Percentiles rank a stretch among this genome's conserved stretches.
phyloP scores from a whole-genome alignment of 2,888 invertebrate genomes.

The Nephrotoma guestfalica region DNA sequence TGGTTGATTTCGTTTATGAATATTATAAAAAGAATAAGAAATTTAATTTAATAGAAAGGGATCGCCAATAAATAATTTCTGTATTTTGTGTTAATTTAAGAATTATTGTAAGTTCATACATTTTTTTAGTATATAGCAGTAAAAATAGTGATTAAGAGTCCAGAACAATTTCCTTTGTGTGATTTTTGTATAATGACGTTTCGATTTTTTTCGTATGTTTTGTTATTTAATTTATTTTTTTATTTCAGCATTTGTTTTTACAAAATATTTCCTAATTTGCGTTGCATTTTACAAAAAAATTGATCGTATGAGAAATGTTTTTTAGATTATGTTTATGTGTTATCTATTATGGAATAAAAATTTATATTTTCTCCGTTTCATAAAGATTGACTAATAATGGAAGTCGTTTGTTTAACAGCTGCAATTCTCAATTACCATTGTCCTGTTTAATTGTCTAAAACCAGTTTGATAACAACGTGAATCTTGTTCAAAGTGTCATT shows the following conservation, averaged over 20 bases:
- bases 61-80: neutral
- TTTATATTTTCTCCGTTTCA: too few species aligned
- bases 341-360: too few species aligned
- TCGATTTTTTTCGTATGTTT: neutral
- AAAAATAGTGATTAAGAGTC: neutral
- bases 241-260: neutral
- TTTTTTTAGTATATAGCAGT: neutral
- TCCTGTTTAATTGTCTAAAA: neutral
- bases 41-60: neutral
- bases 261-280: neutral
- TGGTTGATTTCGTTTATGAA: neutral
- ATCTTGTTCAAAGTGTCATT: neutral
- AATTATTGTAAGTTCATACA: neutral
- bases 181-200: neutral
- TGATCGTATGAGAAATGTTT: neutral
- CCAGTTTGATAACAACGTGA: neutral
- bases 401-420: neutral
- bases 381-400: neutral
- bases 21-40: neutral
- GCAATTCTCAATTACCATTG: neutral
- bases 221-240: neutral
- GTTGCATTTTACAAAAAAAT: neutral
- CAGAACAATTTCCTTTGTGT: neutral
- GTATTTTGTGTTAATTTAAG: neutral
- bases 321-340: neutral